Base-by-base conservation (phyloP, 2,113 vertebrate species). In the Spea bombifrons region DNA sequence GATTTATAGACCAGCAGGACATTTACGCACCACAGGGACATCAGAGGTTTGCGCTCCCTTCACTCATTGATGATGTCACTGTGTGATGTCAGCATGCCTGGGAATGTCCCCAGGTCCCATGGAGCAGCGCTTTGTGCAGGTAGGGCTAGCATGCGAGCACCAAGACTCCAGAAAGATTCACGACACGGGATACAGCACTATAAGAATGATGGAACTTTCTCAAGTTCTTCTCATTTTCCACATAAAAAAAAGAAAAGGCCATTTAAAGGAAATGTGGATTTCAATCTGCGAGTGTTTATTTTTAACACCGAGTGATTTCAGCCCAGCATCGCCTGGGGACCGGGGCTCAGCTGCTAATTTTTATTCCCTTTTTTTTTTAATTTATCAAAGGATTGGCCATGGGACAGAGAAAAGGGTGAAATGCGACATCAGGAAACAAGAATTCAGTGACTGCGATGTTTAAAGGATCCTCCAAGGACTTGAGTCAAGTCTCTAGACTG, bases 281-380 rank as follows among this genome's bases (percentile, higher is more conserved):
- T 16, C 61, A 67, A 12, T 55, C 13, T 67, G 75, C 2, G 12
- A 67, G 65, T 9, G 74, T 76, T 75, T 76, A 76, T 76, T 76
- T 76, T 45, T 76, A 68, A 57, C 65, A 47, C 6, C 12, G 50
- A 13, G 8, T 64, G 73, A 75, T 8, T 52, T 52, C 47, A 75
- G 16, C 5, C n/a, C 65, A 17, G 45, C 5, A 6, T 13, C 12
- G 50, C 65, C 30, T 13, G 49, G 63, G 74, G 75, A 68, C 49
- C 52, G 3, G 48, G 65, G 9, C 65, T 7, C 52, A 76, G 75
- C 75, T 69, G 75, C 47, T 13, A 64, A 64, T 64, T 64, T 17
- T 8, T 17, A 64, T 8, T 64, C 17, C 2, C 61, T 64, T 64
- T 64, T 64, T n/a, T 45, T 13, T 4, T 66, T 65, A 57, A 67